Percentiles rank a stretch among this genome's conserved stretches.
Conservation (phyloP, 2,888 invertebrate species). For the Drosophila birchii region DNA sequence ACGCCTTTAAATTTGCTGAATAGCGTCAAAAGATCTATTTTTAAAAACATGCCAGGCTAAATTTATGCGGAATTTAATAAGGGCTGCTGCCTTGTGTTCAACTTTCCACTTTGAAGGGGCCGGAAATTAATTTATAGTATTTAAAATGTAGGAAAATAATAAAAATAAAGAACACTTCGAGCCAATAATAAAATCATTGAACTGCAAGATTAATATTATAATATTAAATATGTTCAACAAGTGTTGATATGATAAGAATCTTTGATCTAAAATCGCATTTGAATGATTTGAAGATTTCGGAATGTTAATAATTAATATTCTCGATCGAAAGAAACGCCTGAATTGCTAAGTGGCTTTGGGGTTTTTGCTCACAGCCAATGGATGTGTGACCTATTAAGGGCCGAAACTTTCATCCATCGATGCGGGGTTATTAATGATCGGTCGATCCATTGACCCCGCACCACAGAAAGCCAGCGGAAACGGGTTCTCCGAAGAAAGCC, state of each 20-base stretch:
- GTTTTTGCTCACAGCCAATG: neutral
- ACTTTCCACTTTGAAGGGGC: slow-evolving; percentile 14
- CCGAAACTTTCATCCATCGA: slow-evolving; percentile 46
- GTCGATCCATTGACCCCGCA: slow-evolving; percentile 45
- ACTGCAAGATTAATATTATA: neutral
- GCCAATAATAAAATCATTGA: too few relatives aligned
- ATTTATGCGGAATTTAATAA: neutral
- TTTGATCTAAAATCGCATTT: neutral
- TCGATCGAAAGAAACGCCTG: neutral
- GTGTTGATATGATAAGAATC: neutral
- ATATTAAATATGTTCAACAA: neutral
- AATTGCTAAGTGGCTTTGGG: neutral
- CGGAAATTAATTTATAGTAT: too few relatives aligned
- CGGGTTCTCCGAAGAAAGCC: slow-evolving; percentile 64
- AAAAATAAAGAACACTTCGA: too few relatives aligned
- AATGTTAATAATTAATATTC: neutral
- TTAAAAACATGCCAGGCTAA: neutral
- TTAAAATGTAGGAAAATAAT: too few relatives aligned
- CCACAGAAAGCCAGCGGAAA: slow-evolving; percentile 53
- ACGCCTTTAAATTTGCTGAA: slow-evolving; percentile 21
- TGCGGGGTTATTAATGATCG: slow-evolving; percentile 68
- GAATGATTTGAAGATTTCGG: neutral
- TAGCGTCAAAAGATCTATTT: slow-evolving; percentile 17
- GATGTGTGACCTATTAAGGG: slow-evolving; percentile 29
- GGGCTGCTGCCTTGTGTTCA: neutral